phyloP scores from a whole-genome alignment of 2,113 vertebrate species.

The Lepisosteus oculatus region DNA sequence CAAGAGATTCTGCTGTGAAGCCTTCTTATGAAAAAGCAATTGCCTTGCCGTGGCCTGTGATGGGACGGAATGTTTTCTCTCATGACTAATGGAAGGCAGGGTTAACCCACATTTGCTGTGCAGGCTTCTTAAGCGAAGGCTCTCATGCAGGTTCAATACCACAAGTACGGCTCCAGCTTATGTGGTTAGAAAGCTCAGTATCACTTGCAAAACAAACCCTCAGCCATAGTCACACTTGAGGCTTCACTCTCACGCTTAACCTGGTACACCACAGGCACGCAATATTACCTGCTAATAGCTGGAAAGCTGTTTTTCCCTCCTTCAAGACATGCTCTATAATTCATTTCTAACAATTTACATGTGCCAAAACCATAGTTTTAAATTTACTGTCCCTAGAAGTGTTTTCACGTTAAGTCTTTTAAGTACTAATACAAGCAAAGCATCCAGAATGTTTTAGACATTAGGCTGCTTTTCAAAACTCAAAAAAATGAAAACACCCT shows the following conservation, averaged over 20 bases:
- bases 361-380: too few relatives aligned
- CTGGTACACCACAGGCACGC: background rate
- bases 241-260: conserved; percentile 10
- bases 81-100: conserved; percentile 5
- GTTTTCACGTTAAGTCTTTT: too few relatives aligned
- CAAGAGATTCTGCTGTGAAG: background rate
- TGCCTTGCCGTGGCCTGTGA: background rate
- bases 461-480: too few relatives aligned
- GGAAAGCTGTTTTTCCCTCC: background rate
- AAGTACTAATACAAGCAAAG: too few relatives aligned
- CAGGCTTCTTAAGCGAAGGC: background rate
- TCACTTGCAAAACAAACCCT: conserved; percentile 8
- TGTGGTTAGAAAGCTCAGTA: conserved; percentile 1
- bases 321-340: too few relatives aligned
- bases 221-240: background rate
- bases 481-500: too few relatives aligned
- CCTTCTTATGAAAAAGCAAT: background rate
- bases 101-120: conserved; percentile 6
- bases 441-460: too few relatives aligned
- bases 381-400: too few relatives aligned
- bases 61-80: background rate
- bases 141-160: conserved; percentile 7
- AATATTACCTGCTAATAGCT: background rate
- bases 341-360: too few relatives aligned
- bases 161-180: conserved; percentile 3